Evolutionary conservation across 2,113 vertebrate genomes (phyloP).

Genomic region (Neolamprologus devosi): DNA sequence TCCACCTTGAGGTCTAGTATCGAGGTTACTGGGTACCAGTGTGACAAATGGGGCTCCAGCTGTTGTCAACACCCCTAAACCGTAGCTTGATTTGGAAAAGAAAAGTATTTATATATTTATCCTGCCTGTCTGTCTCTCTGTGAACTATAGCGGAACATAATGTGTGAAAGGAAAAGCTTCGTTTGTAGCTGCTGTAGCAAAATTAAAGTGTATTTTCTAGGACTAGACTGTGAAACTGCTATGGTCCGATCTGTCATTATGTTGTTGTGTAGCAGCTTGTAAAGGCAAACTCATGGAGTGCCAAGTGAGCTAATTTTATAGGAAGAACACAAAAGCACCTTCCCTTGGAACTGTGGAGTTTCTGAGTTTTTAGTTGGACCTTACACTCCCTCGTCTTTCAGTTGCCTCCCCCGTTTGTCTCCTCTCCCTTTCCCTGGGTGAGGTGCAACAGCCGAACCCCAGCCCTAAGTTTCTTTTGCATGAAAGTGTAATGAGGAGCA

Average conservation of each 20-base stretch:
- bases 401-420: neutral
- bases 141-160: neutral
- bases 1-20: neutral
- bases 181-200: neutral
- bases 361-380: conserved; percentile 23
- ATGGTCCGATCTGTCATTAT: neutral
- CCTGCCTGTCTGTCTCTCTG: neutral
- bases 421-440: conserved; percentile 31
- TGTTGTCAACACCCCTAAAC: neutral
- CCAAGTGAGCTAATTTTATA: conserved; percentile 29
- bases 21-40: neutral
- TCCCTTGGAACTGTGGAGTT: conserved; percentile 10
- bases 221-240: conserved; percentile 1
- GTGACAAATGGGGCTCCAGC: neutral
- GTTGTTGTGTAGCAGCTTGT: conserved; percentile 9
- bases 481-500: conserved; percentile 72
- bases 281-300: conserved; percentile 6
- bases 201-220: neutral
- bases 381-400: neutral
- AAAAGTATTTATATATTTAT: neutral
- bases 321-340: conserved; percentile 26
- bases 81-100: neutral
- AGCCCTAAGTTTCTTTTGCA: conserved; percentile 52
- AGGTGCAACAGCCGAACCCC: conserved; percentile 43
- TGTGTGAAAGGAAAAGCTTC: neutral